These are phyloP conservation scores for Himalopsyche tibetana DNA, from an alignment of 2,888 invertebrate species.

Conservation along the genomic window DNA sequence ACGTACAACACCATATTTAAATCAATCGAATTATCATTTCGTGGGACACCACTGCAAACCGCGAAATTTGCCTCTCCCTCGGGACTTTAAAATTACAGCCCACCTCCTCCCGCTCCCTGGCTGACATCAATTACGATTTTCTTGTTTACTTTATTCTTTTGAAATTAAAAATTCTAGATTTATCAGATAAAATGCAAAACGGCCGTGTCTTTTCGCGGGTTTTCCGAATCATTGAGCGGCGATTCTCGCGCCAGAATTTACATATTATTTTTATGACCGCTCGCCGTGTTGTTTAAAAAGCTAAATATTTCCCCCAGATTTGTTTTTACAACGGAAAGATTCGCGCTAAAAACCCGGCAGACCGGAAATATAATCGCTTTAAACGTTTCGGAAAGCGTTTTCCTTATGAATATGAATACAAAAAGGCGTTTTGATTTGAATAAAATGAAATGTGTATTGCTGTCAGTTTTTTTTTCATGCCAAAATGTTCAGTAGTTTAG, in stretches of 20 bases:
- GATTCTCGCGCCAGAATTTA: slow-evolving; percentile 24
- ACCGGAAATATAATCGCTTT: slow-evolving; percentile 9
- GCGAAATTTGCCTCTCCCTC: background rate
- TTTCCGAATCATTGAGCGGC: slow-evolving; percentile 31
- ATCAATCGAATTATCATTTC: too few species aligned
- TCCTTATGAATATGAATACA: background rate
- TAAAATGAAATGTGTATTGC: too few species aligned
- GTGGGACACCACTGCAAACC: background rate
- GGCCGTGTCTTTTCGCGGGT: slow-evolving; percentile 20
- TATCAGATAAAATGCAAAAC: slow-evolving; percentile 31
- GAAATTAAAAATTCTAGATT: slow-evolving; percentile 34
- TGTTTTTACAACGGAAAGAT: background rate
- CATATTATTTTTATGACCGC: slow-evolving; percentile 31
- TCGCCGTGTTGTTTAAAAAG: slow-evolving; percentile 2
- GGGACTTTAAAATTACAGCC: background rate
- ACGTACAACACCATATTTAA: too few species aligned
- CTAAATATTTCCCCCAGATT: slow-evolving; percentile 15
- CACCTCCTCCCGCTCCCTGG: background rate
- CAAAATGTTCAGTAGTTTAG: too few species aligned
- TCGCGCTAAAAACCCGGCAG: background rate
- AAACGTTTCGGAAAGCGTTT: background rate
- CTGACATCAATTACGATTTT: slow-evolving; percentile 34
- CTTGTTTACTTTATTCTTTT: slow-evolving; percentile 22
- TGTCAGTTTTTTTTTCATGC: too few species aligned
- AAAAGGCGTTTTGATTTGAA: background rate